These are phyloP conservation scores for Myzus persicae DNA, from an alignment of 1,140 invertebrate genomes.

Conservation along the genomic window DNA sequence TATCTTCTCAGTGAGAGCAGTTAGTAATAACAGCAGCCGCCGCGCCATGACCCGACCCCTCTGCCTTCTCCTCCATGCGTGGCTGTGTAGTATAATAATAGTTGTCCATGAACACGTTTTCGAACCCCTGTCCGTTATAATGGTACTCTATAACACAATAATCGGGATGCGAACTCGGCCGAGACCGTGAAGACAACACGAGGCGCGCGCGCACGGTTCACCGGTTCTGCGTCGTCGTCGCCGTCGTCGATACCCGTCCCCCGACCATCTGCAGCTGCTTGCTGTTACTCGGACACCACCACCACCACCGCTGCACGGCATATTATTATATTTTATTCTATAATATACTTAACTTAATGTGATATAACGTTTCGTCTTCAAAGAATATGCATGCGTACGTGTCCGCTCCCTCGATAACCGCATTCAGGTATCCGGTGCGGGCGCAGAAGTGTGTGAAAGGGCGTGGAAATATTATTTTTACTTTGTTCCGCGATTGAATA, in stretches of 20 bases:
- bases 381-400: conserved; percentile 13
- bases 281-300: conserved; percentile 38
- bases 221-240: conserved; percentile 41
- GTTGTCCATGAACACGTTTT: neutral
- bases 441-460: neutral
- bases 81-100: neutral
- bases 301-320: neutral
- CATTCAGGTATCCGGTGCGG: conserved; percentile 33
- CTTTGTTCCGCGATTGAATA: neutral
- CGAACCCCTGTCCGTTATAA: conserved; percentile 36
- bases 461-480: conserved; percentile 30
- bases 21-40: too few species aligned
- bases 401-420: conserved; percentile 22
- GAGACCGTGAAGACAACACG: conserved; percentile 42
- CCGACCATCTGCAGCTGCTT: conserved; percentile 40
- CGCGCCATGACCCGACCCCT: neutral
- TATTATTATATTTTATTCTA: conserved; percentile 20
- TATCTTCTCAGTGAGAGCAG: neutral
- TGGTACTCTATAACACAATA: conserved; percentile 25
- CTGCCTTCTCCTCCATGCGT: neutral
- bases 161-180: conserved; percentile 51
- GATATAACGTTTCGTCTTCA: conserved; percentile 12
- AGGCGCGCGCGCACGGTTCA: conserved; percentile 46
- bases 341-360: neutral
- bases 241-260: conserved; percentile 20